These are phyloP conservation scores for Scolopax rusticola DNA, from an alignment of 2,797 vertebrate genomes.

Conservation along the genomic window DNA sequence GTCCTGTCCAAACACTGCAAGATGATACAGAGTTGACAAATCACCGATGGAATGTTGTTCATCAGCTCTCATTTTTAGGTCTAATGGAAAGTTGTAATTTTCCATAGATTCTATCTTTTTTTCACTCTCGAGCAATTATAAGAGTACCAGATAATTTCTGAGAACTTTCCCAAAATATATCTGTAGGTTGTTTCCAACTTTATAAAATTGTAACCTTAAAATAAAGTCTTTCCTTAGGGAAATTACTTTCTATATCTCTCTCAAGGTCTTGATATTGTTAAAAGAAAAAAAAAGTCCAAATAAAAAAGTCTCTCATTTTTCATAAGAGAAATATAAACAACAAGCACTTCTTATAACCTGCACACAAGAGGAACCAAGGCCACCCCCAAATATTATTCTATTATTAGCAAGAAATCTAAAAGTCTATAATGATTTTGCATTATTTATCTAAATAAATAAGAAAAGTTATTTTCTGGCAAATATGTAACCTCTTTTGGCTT, in stretches of 20 bases:
- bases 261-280: neutral
- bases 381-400: neutral
- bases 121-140: neutral
- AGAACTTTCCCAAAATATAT: neutral
- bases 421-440: neutral
- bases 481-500: neutral
- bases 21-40: neutral
- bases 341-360: neutral
- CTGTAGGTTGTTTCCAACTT: neutral
- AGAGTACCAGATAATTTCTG: neutral
- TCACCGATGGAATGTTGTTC: neutral
- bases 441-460: constrained; percentile 6
- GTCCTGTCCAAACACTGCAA: neutral
- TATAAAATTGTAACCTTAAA: neutral
- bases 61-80: neutral
- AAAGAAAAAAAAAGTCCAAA: neutral
- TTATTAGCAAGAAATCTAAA: neutral
- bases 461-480: constrained; percentile 29
- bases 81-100: neutral
- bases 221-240: neutral
- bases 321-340: neutral
- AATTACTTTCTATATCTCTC: neutral
- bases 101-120: neutral
- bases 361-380: neutral
- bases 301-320: neutral